Percentiles rank a stretch among this genome's conserved stretches.
Conservation (phyloP, 2,113 vertebrate species). For the Edolisoma coerulescens region DNA sequence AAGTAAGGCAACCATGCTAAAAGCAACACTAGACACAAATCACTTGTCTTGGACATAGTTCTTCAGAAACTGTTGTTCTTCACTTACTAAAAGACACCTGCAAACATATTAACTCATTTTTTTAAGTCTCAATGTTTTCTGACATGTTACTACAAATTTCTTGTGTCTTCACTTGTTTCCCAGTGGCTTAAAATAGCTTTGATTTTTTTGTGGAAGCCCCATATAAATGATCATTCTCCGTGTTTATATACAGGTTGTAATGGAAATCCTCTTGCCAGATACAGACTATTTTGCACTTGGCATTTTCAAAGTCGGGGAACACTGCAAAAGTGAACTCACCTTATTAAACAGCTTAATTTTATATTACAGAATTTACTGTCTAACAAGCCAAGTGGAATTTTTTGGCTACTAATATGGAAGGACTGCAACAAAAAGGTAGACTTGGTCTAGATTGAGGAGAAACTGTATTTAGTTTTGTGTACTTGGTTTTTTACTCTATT, state of each 20-base stretch:
- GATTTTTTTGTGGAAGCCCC: not conserved
- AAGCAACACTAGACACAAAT: not conserved
- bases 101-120: not conserved
- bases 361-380: not conserved
- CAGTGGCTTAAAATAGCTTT: not conserved
- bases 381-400: not conserved
- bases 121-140: not conserved
- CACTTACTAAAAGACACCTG: not conserved
- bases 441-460: not conserved
- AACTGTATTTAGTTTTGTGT: not conserved
- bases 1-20: accelerated
- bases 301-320: not conserved
- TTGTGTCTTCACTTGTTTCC: not conserved
- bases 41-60: not conserved
- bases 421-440: not conserved
- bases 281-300: not conserved
- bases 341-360: not conserved
- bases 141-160: not conserved
- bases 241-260: not conserved
- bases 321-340: not conserved
- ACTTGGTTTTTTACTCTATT: not conserved
- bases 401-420: not conserved
- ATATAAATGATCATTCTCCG: not conserved
- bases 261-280: not conserved
- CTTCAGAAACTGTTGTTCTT: not conserved